Evolutionary conservation across 2,113 vertebrate species (phyloP), one percentile per base, ranked within the genome.

Genomic region (Bufo bufo): DNA sequence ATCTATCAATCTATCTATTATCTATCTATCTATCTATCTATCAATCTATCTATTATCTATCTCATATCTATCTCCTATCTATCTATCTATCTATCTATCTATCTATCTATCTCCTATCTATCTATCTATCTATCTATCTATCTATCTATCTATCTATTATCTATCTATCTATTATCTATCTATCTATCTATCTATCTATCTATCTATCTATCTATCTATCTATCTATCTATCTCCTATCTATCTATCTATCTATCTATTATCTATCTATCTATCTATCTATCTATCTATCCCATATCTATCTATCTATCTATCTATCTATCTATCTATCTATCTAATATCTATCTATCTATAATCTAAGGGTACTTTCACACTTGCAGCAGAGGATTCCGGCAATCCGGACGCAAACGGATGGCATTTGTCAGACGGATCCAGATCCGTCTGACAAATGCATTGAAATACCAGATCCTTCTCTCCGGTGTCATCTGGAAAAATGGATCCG

Each of bases 201-300:
- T 43, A n/a, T 43, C 66, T 71, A 71, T 71, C 66, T 43, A 71
- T 71, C 23, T 71, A 33, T 71, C 12, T 33, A 72, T 72, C 69
- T 72, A 72, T 72, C 69, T 72, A 72, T 72, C 43, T 72, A 72
- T 72, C 69, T 72, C n/a, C n/a, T n/a, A 72, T 72, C 69, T 45
- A 72, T 72, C 69, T 45, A 45, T 72, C 33, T 72, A 45, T 45
- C n/a, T 69, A 69, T 69, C 65, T 23, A 69, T 69, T 63, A 63
- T 63, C 7, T 3, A 66, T 66, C 63, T 66, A 66, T 69, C 65
- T 11, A 69, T 33, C 65, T 69, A 69, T 69, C 13, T 47, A 72
- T 72, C 33, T 72, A 72, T 47, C 43, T 72, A 10, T 3, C n/a
- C n/a, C n/a, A n/a, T 71, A 72, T 72, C 69, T 72, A 72, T 72